phyloP scores from a whole-genome alignment of 2,113 vertebrate species.

The Helogale parvula region DNA sequence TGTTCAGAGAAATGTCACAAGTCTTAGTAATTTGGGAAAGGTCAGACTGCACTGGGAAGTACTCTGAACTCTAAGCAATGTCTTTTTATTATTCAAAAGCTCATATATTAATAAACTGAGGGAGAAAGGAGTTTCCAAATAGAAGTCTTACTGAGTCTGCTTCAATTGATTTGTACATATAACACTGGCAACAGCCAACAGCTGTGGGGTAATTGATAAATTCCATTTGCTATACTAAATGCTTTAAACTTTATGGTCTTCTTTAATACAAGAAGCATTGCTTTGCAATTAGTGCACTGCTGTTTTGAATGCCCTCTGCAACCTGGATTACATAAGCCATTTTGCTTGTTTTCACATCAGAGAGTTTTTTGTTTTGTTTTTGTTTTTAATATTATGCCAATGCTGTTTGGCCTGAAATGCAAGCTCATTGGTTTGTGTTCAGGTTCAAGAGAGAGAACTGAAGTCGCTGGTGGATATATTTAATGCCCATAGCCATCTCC shows the following conservation, averaged over 20 bases:
- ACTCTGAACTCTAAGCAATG: background rate
- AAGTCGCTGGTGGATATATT: background rate
- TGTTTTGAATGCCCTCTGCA: background rate
- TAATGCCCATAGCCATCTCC: background rate
- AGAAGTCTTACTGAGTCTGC: background rate
- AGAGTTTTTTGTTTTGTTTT: no score
- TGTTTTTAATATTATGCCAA: background rate
- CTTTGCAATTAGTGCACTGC: background rate
- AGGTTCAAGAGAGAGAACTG: background rate
- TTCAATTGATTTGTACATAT: background rate
- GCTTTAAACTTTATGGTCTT: background rate
- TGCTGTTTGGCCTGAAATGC: background rate
- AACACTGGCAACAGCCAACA: background rate
- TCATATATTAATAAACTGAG: background rate
- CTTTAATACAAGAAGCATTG: background rate
- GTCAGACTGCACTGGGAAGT: background rate
- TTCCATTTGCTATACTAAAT: background rate
- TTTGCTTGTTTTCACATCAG: background rate
- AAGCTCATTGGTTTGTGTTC: background rate
- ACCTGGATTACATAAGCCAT: background rate
- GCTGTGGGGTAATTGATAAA: background rate
- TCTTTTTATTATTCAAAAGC: constrained; percentile 20
- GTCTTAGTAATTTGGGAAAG: constrained; percentile 48
- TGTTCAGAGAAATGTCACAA: constrained; percentile 33
- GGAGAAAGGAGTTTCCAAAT: background rate